A percentile compares a stretch with the other conserved stretches of the same genome.
Conservation (phyloP, 2,797 vertebrate species). For the Poeciliopsis presidionis region DNA sequence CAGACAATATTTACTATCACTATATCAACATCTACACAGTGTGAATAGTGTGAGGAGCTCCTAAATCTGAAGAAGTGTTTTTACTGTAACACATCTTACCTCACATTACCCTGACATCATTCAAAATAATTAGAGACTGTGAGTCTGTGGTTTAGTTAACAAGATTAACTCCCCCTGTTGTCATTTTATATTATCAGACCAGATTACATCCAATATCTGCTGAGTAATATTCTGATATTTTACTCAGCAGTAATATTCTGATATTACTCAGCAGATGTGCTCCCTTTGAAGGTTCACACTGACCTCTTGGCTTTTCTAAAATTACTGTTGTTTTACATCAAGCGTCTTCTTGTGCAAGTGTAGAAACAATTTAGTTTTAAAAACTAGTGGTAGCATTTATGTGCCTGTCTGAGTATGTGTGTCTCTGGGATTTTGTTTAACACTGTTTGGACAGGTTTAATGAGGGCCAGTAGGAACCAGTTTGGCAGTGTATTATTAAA, state of each 20-base stretch:
- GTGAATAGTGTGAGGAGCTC: not conserved
- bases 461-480: constrained; percentile 52
- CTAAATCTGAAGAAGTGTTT: not conserved
- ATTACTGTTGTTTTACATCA: constrained; percentile 19
- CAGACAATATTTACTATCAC: not conserved
- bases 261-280: constrained; percentile 25
- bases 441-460: constrained; percentile 69
- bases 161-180: constrained; percentile 44
- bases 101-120: constrained; percentile 14
- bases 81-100: not conserved
- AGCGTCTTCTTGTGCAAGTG: constrained; percentile 23
- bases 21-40: not conserved
- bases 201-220: constrained; percentile 42
- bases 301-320: constrained; percentile 38
- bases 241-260: constrained; percentile 41
- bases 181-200: constrained; percentile 41
- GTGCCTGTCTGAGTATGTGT: constrained; percentile 22
- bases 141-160: constrained; percentile 42
- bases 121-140: constrained; percentile 27
- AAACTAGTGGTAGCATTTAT: constrained; percentile 16
- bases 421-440: constrained; percentile 33
- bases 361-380: constrained; percentile 20
- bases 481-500: constrained; percentile 69
- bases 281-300: constrained; percentile 22
- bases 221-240: constrained; percentile 39